Base-by-base conservation (phyloP, 2,797 vertebrate species). In the Lepus oiostolus region DNA sequence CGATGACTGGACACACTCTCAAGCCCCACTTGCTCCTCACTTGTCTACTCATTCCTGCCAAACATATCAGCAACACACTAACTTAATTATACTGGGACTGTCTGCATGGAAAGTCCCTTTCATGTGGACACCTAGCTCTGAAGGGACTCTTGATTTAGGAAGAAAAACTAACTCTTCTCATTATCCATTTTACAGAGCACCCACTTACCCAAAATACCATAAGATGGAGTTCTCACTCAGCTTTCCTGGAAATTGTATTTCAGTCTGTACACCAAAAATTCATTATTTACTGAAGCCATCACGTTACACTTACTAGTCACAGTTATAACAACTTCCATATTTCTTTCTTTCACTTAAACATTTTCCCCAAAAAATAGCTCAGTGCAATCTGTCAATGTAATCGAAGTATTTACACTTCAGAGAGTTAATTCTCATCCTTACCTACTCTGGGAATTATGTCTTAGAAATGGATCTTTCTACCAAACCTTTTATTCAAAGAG, bases 281-380 rank as follows among this genome's bases (percentile, higher is more conserved):
- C 2, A 76, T 60, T 85, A 76, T 42, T 80, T 77, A 68, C 62
- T 81, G 28, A 68, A 38, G 42, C 79, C 5, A 72, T 87, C 75
- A 77, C 6, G 6, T 72, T 83, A 72, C 9, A 80, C 21, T 67
- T 87, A 19, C 75, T 14, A 90, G 10, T 77, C n/a, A 67, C 79
- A 80, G 42, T 50, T 9, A 1, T 24, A 60, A 79, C 74, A 88
- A 82, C 8, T 89, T 86, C 26, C 16, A 5, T 54, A 62, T 62
- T 80, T 76, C 30, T 79, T 65, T 52, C 76, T 89, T 75, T 90
- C n/a, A 70, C 70, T 42, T 87, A 71, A 83, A 32, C 24, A 82
- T 70, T 91, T 74, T 28, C 42, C 10, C n/a, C 2, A 28, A 19
- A 52, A 88, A 52, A 88, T 16, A 90, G 28, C 32, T 90, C 87